phyloP scores from a whole-genome alignment of 1,140 invertebrate genomes.

The Idris sp. region DNA sequence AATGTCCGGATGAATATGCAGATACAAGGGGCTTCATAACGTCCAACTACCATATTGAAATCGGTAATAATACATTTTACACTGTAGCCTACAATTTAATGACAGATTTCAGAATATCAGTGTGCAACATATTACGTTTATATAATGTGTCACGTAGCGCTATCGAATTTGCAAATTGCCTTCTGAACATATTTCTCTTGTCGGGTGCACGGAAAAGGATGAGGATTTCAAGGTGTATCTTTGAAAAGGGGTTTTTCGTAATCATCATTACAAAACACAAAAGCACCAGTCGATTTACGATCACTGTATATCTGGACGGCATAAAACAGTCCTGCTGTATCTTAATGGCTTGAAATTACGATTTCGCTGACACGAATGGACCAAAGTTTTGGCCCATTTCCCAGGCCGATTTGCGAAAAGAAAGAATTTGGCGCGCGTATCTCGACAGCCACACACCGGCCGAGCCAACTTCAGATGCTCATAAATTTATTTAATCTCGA shows the following conservation, averaged over 20 bases:
- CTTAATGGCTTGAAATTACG: slow-evolving; percentile 66
- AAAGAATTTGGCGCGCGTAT: slow-evolving; percentile 63
- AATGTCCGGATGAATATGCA: slow-evolving; percentile 50
- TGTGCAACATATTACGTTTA: slow-evolving; percentile 17
- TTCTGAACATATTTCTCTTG: slow-evolving; percentile 6
- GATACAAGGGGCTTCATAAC: slow-evolving; percentile 41
- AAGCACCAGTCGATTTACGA: slow-evolving; percentile 47
- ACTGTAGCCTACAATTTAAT: slow-evolving; percentile 33
- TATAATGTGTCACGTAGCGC: slow-evolving; percentile 13
- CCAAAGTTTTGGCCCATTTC: slow-evolving; percentile 73
- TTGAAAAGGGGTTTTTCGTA: slow-evolving; percentile 22
- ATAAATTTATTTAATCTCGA: slow-evolving; percentile 63
- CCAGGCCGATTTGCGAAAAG: slow-evolving; percentile 72
- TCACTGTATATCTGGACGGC: slow-evolving; percentile 40
- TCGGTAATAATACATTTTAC: slow-evolving; percentile 50
- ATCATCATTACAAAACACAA: slow-evolving; percentile 24
- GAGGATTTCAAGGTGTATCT: too few relatives aligned
- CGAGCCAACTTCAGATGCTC: slow-evolving; percentile 53
- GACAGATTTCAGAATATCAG: slow-evolving; percentile 19
- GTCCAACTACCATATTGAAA: slow-evolving; percentile 45
- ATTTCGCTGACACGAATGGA: slow-evolving; percentile 71
- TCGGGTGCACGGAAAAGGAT: too few relatives aligned
- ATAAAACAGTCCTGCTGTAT: slow-evolving; percentile 38
- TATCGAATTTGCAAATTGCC: slow-evolving; percentile 38
- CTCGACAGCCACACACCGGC: slow-evolving; percentile 50